Evolutionary conservation across 2,888 invertebrate genomes (phyloP), one percentile per base, ranked within the genome.

Genomic region (Odontocerum albicorne): DNA sequence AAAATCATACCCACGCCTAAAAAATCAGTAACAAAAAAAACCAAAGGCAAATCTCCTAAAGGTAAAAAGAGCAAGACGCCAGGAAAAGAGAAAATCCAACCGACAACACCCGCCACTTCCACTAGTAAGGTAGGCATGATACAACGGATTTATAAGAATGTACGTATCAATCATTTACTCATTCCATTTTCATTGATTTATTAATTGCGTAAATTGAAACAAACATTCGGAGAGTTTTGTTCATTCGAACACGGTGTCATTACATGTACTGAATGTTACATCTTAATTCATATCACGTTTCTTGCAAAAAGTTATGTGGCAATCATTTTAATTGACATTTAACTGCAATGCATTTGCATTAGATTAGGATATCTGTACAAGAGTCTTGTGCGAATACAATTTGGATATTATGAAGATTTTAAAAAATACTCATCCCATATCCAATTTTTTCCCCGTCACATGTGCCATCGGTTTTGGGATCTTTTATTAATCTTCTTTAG

Each of bases 91-190:
- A 54, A 54, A 46, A 33, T 39, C 22, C 16, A 27, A 33, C 15
- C 16, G 16, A 39, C 35, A 19, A 17, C 54, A n/a, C 35, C 54
- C 35, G 52, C 59, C 56, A 32, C 52, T 39, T 65, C 65, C 68
- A 66, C 74, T 66, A 73, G 74, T 76, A 78, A 78, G 78, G 78
- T 78, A 78, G 78, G 78, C 78, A 77, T 79, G 72, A 77, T 78
- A 70, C 77, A 73, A 69, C 76, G 78, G 78, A 79, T 79, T 70
- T 79, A 79, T 78, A 76, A 74, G 78, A 72, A 77, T 74, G 78
- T 79, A 78, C 78, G 78, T 79, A 78, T 74, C 75, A 62, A 67
- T 73, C 72, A 71, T 71, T 70, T 73, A 38, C 43, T 61, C 59
- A 57, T 59, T 57, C 57, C 57, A 57, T 62, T 62, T 60, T 55